Conservation (phyloP, 2,113 vertebrate genomes). For the Uria lomvia region DNA sequence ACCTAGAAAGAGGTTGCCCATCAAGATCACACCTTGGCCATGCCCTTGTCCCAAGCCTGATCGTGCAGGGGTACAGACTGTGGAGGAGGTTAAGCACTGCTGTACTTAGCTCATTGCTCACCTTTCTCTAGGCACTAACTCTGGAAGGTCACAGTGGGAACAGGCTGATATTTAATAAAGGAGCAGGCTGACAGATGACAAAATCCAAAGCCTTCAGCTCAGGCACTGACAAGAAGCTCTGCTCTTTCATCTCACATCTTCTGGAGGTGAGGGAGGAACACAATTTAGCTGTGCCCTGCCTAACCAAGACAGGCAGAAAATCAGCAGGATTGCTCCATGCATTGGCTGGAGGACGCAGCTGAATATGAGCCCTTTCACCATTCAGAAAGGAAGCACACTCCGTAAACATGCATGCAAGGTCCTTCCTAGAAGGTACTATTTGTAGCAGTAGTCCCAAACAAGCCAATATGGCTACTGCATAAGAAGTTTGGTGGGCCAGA, state of each 20-base stretch:
- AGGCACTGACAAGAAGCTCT: neutral
- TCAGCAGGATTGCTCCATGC: neutral
- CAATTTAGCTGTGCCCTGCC: neutral
- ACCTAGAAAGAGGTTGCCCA: neutral
- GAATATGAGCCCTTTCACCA: neutral
- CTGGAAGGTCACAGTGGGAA: neutral
- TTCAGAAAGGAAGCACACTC: neutral
- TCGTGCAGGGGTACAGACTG: neutral
- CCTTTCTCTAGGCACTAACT: neutral
- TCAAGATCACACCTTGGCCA: neutral
- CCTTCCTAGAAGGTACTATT: neutral
- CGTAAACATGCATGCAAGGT: neutral
- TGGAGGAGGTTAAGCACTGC: neutral
- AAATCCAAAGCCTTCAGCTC: neutral
- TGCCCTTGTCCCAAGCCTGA: neutral
- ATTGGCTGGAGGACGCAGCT: neutral
- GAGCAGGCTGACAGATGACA: neutral
- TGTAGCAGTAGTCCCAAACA: neutral
- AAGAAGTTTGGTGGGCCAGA: neutral
- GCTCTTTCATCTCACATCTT: neutral
- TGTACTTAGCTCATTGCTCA: neutral
- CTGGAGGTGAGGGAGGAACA: neutral
- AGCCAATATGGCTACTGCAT: neutral
- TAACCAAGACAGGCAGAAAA: fast-evolving
- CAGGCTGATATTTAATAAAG: neutral